Base-by-base conservation (phyloP, 92 coral and sea anemone species). In the Siderastrea siderea region DNA sequence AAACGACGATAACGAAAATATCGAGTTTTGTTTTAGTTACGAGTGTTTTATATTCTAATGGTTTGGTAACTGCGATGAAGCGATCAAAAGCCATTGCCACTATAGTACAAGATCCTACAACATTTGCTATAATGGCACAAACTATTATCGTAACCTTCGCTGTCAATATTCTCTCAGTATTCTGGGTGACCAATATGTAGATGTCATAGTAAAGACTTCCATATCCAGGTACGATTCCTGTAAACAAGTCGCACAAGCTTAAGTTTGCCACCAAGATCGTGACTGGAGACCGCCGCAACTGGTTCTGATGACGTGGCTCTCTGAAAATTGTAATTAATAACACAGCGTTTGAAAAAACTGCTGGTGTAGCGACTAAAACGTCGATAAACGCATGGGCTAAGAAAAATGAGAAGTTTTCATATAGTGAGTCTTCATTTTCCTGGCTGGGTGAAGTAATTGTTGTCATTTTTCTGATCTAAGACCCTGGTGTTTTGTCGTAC, bases 11-110 rank as follows among this genome's bases (percentile, higher is more conserved):
- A 38, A 73, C 47, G 15, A 73, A 53, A 13, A 73, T 5, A 7
- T 73, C 15, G 1, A 15, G 4, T 44, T 73, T 73, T 50, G 7
- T 73, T 50, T 49, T 49, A 43, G 60, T 17, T 2, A 73, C 45
- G 61, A n/a, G 59, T 11, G 44, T 50, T 73, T 53, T 73, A 60
- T 73, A 73, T 19, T 11, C 9, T 14, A 73, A 3, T 5, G 78
- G 78, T 44, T 38, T 48, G 15, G 16, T 17, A 5, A 73, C 14
- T 73, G 78, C 61, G 50, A 73, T 6, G 59, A 49, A 73, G 50
- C 78, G 78, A 73, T 50, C 78, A 53, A 73, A 73, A 4, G 78
- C 12, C 78, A 73, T 73, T 8, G 61, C 78, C 58, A 73, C 16
- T 0, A 73, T 12, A 5, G 78, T 73, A 16, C 78, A 73, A 1